Evolutionary conservation across 2,888 invertebrate genomes (phyloP).

Genomic region (Eristalis pertinax): DNA sequence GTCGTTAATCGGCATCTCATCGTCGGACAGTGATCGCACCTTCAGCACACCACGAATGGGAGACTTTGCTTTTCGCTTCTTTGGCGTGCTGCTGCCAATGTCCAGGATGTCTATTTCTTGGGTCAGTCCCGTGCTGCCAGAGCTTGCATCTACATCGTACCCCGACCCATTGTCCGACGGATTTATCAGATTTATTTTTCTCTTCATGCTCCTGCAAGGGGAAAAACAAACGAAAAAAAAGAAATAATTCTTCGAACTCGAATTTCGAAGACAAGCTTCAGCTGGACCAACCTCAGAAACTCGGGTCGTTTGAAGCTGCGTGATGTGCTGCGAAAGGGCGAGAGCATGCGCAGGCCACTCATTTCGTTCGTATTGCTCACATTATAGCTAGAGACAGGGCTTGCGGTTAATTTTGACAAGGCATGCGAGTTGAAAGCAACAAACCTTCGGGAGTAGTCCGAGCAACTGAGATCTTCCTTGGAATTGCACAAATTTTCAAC

Average conservation of each 20-base stretch:
- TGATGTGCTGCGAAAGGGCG: slow-evolving; percentile 79
- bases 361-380: slow-evolving; percentile 79
- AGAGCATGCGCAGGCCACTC: slow-evolving; percentile 79
- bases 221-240: neutral
- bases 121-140: slow-evolving; percentile 87
- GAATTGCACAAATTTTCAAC: slow-evolving; percentile 78
- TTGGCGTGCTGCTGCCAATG: slow-evolving; percentile 86
- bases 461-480: slow-evolving; percentile 78
- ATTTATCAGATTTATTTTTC: slow-evolving; percentile 83
- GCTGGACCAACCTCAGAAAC: slow-evolving; percentile 75
- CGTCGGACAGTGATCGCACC: slow-evolving; percentile 85
- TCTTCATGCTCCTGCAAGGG: slow-evolving; percentile 83
- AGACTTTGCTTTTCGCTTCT: slow-evolving; percentile 84
- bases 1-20: slow-evolving; percentile 83
- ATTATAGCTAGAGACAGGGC: slow-evolving; percentile 76
- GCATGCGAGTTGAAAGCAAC: slow-evolving; percentile 65
- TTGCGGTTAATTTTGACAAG: slow-evolving; percentile 57
- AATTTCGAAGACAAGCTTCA: neutral
- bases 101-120: slow-evolving; percentile 87
- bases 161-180: slow-evolving; percentile 78
- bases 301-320: slow-evolving; percentile 81
- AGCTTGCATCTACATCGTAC: slow-evolving; percentile 82
- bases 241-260: neutral
- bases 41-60: slow-evolving; percentile 84
- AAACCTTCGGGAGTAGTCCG: slow-evolving; percentile 83